Conservation (phyloP, 2,888 invertebrate genomes). For the Catocala nupta region DNA sequence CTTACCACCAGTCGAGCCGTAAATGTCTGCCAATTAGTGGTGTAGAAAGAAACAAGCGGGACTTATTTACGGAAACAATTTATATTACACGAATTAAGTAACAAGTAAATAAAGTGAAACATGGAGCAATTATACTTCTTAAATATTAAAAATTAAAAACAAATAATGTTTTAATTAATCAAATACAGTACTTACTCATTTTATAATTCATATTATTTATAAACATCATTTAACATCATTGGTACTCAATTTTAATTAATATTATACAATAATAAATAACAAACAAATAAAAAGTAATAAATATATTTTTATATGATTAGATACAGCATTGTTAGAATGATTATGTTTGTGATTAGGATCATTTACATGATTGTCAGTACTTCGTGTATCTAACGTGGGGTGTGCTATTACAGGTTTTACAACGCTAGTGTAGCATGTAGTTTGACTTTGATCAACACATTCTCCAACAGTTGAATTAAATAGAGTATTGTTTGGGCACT, state of each 20-base stretch:
- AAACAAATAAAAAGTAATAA: neutral
- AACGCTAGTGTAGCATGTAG: conserved; percentile 49
- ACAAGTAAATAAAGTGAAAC: too few species aligned
- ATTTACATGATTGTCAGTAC: neutral
- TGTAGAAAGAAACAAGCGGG: too few species aligned
- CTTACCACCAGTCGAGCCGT: too few species aligned
- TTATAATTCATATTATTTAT: too few species aligned
- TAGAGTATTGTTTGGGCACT: conserved; percentile 62
- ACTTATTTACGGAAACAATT: too few species aligned
- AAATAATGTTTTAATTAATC: too few species aligned
- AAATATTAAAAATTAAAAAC: too few species aligned
- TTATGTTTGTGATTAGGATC: neutral
- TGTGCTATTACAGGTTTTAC: conserved; percentile 11
- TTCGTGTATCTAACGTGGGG: neutral
- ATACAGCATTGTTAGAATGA: conserved; percentile 5
- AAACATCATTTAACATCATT: too few species aligned
- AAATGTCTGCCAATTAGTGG: too few species aligned
- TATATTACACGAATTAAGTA: too few species aligned
- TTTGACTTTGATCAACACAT: conserved; percentile 65
- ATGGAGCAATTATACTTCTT: too few species aligned
- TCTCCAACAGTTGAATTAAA: conserved; percentile 54
- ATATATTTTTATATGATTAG: neutral
- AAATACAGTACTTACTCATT: too few species aligned
- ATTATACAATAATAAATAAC: neutral
- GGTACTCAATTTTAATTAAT: neutral